Evolutionary conservation across 2,113 vertebrate genomes (phyloP).

Genomic region (Panthera uncia): DNA sequence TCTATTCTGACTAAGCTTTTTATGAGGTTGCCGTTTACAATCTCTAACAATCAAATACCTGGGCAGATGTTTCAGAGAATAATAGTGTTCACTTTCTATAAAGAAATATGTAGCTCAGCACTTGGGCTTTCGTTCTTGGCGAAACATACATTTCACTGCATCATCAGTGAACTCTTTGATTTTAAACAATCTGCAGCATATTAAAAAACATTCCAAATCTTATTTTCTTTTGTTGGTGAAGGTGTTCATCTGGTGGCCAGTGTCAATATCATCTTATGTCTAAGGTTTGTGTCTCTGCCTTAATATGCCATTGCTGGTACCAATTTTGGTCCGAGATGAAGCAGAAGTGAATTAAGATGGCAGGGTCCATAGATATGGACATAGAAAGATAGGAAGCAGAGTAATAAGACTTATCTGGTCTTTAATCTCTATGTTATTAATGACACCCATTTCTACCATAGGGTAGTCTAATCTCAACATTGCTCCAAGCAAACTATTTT

Average conservation of each 20-base stretch:
- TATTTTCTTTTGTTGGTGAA: constrained; percentile 19
- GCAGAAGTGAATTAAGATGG: not conserved
- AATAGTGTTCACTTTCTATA: constrained; percentile 32
- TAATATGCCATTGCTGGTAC: not conserved
- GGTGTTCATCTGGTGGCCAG: not conserved
- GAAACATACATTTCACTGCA: not conserved
- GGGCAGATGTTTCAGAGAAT: constrained; percentile 34
- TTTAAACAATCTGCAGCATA: not conserved
- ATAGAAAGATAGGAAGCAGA: not conserved
- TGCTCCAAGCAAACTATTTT: not conserved
- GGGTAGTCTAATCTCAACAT: not conserved
- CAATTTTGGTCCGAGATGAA: not conserved
- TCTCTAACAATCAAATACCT: constrained; percentile 37
- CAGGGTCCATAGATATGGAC: not conserved
- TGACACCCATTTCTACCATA: not conserved
- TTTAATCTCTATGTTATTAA: not conserved
- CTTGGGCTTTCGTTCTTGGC: constrained; percentile 27
- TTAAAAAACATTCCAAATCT: constrained; percentile 16
- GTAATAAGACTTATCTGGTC: not conserved
- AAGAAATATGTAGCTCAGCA: constrained; percentile 25
- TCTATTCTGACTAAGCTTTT: constrained; percentile 21
- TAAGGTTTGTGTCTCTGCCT: not conserved
- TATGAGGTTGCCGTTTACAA: constrained; percentile 32
- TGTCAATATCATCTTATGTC: not conserved
- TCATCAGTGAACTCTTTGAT: not conserved